Conservation (phyloP, 2,113 vertebrate species). For the Caloenas nicobarica region DNA sequence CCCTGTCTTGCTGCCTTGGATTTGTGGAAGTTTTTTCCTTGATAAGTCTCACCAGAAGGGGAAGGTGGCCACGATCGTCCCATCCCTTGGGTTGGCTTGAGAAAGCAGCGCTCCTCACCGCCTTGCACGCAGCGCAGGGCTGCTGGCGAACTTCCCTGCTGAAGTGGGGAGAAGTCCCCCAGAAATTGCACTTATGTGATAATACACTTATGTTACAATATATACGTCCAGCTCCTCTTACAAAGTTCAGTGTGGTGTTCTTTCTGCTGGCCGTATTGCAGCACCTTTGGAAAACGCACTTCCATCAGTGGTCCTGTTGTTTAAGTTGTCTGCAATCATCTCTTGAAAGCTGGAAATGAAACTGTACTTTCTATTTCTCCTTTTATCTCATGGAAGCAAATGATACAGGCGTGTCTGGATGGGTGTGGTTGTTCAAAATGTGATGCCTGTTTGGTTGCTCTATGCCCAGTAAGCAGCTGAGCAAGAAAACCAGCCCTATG, state of each 20-base stretch:
- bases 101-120: neutral
- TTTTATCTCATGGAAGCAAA: neutral
- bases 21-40: neutral
- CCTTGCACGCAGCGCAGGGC: neutral
- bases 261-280: neutral
- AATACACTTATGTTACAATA: neutral
- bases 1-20: neutral
- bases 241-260: neutral
- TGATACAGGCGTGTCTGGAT: neutral
- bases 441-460: neutral
- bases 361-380: neutral
- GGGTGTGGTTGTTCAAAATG: neutral
- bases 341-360: neutral
- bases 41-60: neutral
- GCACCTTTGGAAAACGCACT: neutral
- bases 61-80: accelerated
- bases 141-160: neutral
- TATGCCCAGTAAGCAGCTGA: neutral
- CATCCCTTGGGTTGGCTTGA: accelerated
- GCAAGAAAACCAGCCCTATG: neutral
- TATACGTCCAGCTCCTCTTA: neutral
- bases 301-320: accelerated
- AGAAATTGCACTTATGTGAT: neutral
- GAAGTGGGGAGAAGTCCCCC: neutral
- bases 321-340: neutral